Evolutionary conservation across 2,888 invertebrate species (phyloP), one percentile per base, ranked within the genome.

Genomic region (Euzophera pinguis): DNA sequence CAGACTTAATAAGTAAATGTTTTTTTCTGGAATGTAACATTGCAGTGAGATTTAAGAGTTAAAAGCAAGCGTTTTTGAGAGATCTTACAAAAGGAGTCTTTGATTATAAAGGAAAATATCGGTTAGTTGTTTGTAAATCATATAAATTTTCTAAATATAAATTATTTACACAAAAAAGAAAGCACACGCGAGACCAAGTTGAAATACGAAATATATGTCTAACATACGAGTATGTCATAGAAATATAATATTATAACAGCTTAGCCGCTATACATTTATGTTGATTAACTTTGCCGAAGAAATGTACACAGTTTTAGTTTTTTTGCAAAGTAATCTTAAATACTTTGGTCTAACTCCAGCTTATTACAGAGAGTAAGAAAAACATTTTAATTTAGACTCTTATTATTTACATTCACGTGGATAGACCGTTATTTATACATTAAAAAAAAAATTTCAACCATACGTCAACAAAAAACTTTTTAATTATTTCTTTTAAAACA

Each of bases 301-400:
- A 81, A 81, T 84, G 67, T 83, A 87, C 82, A 85, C 54, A 55
- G 60, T 59, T 55, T 56, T 53, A 50, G 49, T 54, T 63, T 56
- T 62, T 65, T 61, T 73, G 85, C 87, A 88, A 87, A 89, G 86
- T 75, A 75, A 83, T 87, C 87, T 80, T 80, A 85, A 86, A 22
- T 84, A 89, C 92, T 93, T 93, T 93, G 93, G 93, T 92, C 91
- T 91, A 91, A 90, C 91, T 93, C 93, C 92, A 93, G 92, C 93
- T 92, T 91, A 70, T 67, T 72, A 78, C 77, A 83, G 78, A 78
- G 73, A 71, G 71, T 69, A 71, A 65, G 69, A 70, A 65, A 22
- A 22, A 22, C 5, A 54, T 60, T 61, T 57, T 56, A 47, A 55
- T 53, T 43, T 58, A 53, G 42, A 58, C 53, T 45, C 58, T 61